Evolutionary conservation across 2,113 vertebrate genomes (phyloP).

Genomic region (Pteronura brasiliensis): DNA sequence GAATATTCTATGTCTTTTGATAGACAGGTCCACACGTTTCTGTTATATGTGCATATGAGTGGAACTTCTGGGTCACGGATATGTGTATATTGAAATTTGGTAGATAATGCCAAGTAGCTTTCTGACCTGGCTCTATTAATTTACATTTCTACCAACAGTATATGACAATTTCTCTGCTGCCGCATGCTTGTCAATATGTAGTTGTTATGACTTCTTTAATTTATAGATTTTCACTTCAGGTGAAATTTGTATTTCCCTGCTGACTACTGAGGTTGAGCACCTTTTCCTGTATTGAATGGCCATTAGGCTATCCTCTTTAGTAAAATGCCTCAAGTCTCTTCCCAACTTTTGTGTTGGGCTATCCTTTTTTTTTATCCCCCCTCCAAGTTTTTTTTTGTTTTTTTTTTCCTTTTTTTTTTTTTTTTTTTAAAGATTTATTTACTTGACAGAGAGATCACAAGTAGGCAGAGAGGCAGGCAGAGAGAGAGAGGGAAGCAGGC

Average conservation of each 20-base stretch:
- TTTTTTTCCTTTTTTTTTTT: too few relatives aligned
- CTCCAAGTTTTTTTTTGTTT: not conserved
- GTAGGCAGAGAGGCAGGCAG: too few relatives aligned
- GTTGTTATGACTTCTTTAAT: not conserved
- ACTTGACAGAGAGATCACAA: too few relatives aligned
- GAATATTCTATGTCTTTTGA: not conserved
- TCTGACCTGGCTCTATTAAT: not conserved
- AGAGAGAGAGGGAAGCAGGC: too few relatives aligned
- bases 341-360: not conserved
- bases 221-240: not conserved
- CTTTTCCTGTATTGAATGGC: not conserved
- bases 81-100: not conserved
- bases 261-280: not conserved
- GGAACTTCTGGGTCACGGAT: not conserved
- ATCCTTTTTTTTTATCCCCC: not conserved
- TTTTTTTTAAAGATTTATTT: too few relatives aligned
- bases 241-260: not conserved
- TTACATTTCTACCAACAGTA: not conserved
- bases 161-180: not conserved
- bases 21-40: not conserved
- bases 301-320: not conserved
- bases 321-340: not conserved
- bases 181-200: not conserved
- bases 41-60: not conserved
- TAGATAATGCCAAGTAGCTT: not conserved